Percentiles rank a stretch among this genome's conserved stretches.
Conservation (phyloP, 2,113 vertebrate species). For the Merops nubicus region DNA sequence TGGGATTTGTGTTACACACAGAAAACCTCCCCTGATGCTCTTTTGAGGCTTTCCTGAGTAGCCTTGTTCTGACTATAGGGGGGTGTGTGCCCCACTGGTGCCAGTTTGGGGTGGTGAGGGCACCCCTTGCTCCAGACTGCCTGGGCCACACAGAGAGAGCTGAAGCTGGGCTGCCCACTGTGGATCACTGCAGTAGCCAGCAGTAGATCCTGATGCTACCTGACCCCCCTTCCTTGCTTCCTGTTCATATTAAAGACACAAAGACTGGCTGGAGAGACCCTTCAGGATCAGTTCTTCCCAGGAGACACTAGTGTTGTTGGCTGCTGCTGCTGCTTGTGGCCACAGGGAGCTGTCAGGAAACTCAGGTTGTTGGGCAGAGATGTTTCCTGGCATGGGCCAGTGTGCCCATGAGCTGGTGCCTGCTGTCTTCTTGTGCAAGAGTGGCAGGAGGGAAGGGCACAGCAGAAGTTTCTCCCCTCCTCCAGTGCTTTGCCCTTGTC, state of each 20-base stretch:
- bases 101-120: neutral
- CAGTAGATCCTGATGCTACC: neutral
- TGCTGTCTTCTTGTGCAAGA: neutral
- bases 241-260: neutral
- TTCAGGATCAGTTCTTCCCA: neutral
- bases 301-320: neutral
- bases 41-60: neutral
- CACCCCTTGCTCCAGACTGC: neutral
- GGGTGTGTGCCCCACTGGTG: rapidly evolving
- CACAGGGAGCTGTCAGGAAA: neutral
- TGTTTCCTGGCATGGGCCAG: neutral
- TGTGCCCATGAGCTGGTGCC: neutral
- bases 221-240: neutral
- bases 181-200: neutral
- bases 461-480: neutral
- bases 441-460: neutral
- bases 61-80: neutral
- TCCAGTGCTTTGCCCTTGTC: neutral
- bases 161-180: too few species aligned
- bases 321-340: neutral
- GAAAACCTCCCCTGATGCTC: neutral
- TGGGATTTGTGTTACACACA: neutral
- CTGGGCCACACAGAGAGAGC: neutral
- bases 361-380: neutral
- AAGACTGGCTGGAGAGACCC: neutral